Conservation (phyloP, 2,888 invertebrate genomes). For the Baronia brevicornis region DNA sequence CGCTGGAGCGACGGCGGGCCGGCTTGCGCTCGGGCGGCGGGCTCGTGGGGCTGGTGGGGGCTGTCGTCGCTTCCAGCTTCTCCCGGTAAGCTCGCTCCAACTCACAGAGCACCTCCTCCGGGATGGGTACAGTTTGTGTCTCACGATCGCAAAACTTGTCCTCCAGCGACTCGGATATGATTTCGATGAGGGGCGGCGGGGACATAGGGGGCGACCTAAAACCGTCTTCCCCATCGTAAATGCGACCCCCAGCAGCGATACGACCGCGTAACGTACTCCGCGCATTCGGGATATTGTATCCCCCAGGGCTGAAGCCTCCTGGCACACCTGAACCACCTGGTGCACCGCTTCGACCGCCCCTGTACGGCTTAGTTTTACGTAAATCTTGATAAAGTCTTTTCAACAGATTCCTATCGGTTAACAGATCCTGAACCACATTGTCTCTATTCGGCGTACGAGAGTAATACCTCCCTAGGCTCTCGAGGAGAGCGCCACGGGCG, state of each 20-base stretch:
- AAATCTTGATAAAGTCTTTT: slow-evolving; percentile 84
- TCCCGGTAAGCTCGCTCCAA: slow-evolving; percentile 64
- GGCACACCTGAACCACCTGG: slow-evolving; percentile 62
- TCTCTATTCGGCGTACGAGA: slow-evolving; percentile 79
- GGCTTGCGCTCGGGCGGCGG: slow-evolving; percentile 53
- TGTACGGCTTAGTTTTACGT: slow-evolving; percentile 77
- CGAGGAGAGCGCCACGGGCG: slow-evolving; percentile 73
- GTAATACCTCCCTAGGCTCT: slow-evolving; percentile 81
- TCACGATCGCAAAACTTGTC: slow-evolving; percentile 71
- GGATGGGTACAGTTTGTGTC: slow-evolving; percentile 78
- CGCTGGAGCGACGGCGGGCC: slow-evolving; percentile 81
- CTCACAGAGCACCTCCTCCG: slow-evolving; percentile 71
- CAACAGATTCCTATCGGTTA: slow-evolving; percentile 83
- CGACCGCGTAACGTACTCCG: slow-evolving; percentile 42
- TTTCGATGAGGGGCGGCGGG: slow-evolving; percentile 81
- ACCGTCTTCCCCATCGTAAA: slow-evolving; percentile 40
- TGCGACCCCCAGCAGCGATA: slow-evolving; percentile 33
- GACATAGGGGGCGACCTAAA: slow-evolving; percentile 64
- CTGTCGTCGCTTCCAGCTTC: slow-evolving; percentile 54
- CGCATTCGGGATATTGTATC: slow-evolving; percentile 50
- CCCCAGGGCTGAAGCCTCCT: slow-evolving; percentile 27
- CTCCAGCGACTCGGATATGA: slow-evolving; percentile 76
- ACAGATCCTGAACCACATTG: slow-evolving; percentile 81
- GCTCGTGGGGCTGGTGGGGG: slow-evolving; percentile 58
- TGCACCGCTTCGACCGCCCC: slow-evolving; percentile 55